phyloP scores from a whole-genome alignment of 2,888 invertebrate species.

The Campoplex capitator region DNA sequence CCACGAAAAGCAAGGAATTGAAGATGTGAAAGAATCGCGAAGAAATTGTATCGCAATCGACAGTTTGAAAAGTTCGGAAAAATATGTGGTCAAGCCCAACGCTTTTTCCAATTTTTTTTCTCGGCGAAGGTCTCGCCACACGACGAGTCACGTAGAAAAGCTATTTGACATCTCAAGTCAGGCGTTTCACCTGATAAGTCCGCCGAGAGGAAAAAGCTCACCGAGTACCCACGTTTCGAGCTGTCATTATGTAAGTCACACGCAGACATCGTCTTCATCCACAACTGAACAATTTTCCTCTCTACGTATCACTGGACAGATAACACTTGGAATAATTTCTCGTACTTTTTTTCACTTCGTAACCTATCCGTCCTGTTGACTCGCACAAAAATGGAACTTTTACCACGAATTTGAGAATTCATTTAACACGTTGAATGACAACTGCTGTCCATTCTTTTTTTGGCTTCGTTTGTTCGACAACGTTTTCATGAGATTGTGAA shows the following conservation, averaged over 20 bases:
- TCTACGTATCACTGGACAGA: conserved; percentile 10
- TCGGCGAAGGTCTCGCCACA: conserved; percentile 29
- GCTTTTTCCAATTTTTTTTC: conserved; percentile 21
- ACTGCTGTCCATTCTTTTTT: too few species aligned
- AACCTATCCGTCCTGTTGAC: background rate
- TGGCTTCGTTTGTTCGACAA: too few species aligned
- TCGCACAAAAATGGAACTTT: background rate
- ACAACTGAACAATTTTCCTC: conserved; percentile 48
- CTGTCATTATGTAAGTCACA: conserved; percentile 43
- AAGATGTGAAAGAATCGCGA: background rate
- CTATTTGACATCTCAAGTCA: conserved; percentile 68
- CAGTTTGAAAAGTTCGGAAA: conserved; percentile 52
- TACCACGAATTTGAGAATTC: background rate
- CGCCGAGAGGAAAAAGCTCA: conserved; percentile 28
- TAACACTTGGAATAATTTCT: background rate
- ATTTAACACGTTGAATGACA: background rate
- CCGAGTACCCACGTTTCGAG: conserved; percentile 45
- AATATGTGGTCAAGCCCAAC: conserved; percentile 42
- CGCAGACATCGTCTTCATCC: background rate
- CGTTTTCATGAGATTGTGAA: too few species aligned
- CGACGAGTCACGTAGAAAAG: conserved; percentile 70
- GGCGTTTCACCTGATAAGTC: conserved; percentile 55
- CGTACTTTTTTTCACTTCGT: background rate
- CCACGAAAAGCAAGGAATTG: background rate
- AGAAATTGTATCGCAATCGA: conserved; percentile 24